A percentile compares a stretch with the other conserved stretches of the same genome.
These are phyloP conservation scores for Tetropium fuscum DNA, from an alignment of 2,888 invertebrate genomes.

Conservation along the genomic window DNA sequence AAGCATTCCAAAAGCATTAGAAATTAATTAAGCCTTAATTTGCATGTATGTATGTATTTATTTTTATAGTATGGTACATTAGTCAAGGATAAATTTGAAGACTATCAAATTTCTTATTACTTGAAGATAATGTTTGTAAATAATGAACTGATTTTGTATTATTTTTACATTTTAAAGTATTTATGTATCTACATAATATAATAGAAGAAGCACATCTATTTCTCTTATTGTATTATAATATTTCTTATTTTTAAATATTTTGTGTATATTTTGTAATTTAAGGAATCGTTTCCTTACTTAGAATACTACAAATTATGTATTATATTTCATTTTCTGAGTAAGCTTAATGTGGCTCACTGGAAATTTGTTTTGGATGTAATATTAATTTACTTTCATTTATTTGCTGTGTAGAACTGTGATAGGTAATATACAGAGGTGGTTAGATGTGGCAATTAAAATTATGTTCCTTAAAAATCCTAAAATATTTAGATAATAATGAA, in stretches of 20 bases:
- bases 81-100: conserved; percentile 53
- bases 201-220: conserved; percentile 19
- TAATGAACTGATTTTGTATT: conserved; percentile 31
- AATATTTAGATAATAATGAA: conserved; percentile 8
- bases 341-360: conserved; percentile 21
- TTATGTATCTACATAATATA: conserved; percentile 6
- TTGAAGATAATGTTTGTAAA: conserved; percentile 50
- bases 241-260: conserved; percentile 19
- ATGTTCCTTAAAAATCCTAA: conserved; percentile 13
- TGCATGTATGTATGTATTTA: too few species aligned
- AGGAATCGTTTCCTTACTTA: conserved; percentile 15
- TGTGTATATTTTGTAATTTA: conserved; percentile 22
- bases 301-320: conserved; percentile 23
- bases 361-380: conserved; percentile 16
- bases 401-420: conserved; percentile 62
- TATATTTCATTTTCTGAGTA: conserved; percentile 8
- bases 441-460: conserved; percentile 30
- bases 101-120: conserved; percentile 50
- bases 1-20: conserved; percentile 25
- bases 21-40: too few species aligned
- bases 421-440: conserved; percentile 42
- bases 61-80: too few species aligned
- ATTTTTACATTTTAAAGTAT: conserved; percentile 17
- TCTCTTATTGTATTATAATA: conserved; percentile 22
- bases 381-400: conserved; percentile 29